Base-by-base conservation (phyloP, 2,888 invertebrate genomes). In the Autographa pulchrina region DNA sequence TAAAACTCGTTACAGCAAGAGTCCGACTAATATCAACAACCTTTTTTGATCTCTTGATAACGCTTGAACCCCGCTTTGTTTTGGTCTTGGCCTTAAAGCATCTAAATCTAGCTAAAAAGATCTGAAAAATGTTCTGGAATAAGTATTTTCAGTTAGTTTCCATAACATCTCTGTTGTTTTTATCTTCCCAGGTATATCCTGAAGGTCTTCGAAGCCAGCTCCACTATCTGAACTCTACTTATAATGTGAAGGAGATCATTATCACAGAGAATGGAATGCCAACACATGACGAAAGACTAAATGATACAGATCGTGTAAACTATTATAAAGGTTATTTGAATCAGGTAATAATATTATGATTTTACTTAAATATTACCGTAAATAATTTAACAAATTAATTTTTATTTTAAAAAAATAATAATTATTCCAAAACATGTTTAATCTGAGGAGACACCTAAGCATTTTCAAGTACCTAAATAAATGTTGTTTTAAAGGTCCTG, bases 201-300 rank as follows among this genome's bases (percentile, higher is more conserved):
- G 86, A 90, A 84, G 96, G 96, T 1, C 82, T 96, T 4, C 86
- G 94, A 2, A 86, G 89, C 11, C 74, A 91, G 32, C 78, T 96
- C 13, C 84, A 87, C 0, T 94, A 93, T 90, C 78, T 96, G 65
- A 93, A 92, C 75, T 80, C 91, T 18, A 84, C 88, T 25, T 96
- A 96, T 69, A 90, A 90, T 0, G 90, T 90, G 52, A 67, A 91
- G n/a, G 87, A 90, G 31, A 88, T 96, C 16, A 62, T 94, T 14
- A 90, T 96, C 54, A 92, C 94, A 0, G 96, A 96, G 84, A 96
- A 95, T 75, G 96, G 96, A 0, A 92, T 85, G 65, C 84, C 70
- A 89, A 6, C 74, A 11, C 0, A 85, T 77, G 74, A 71, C 0
- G 81, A 80, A 0, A 73, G 80, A 2, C 80, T 91, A 0, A 78